A percentile compares a stretch with the other conserved stretches of the same genome.
Conservation (phyloP, 2,888 invertebrate species). For the Pristionchus entomophagus region DNA sequence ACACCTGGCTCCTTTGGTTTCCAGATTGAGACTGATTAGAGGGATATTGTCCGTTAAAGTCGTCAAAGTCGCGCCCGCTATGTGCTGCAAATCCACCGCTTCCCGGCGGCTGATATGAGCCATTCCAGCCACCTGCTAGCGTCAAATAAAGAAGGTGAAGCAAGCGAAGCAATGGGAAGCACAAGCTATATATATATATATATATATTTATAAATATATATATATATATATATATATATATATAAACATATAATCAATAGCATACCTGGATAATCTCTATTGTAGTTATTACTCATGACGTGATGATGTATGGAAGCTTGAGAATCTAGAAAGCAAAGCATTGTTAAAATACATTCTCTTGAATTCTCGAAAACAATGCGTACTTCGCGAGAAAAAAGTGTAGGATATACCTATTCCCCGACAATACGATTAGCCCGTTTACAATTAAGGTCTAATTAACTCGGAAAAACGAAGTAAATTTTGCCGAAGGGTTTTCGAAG, state of each 20-base stretch:
- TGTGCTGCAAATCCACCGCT: neutral
- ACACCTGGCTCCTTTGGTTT: constrained; percentile 27
- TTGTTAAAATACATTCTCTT: no score
- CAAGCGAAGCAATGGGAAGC: neutral
- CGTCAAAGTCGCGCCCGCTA: constrained; percentile 2
- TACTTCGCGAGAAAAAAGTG: no score
- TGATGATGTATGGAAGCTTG: neutral
- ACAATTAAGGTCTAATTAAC: no score
- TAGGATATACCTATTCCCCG: no score
- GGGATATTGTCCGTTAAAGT: neutral
- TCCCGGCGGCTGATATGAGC: neutral
- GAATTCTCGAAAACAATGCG: no score
- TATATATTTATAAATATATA: no score
- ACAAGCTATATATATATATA: neutral
- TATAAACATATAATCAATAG: no score
- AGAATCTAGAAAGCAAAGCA: neutral
- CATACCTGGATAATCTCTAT: constrained; percentile 19
- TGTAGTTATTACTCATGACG: constrained; percentile 25
- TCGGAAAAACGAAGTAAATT: no score
- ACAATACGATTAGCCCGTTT: no score
- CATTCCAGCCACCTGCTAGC: constrained; percentile 10
- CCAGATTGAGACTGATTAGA: neutral
- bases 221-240: no score
- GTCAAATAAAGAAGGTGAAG: neutral
- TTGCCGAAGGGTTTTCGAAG: no score